These are phyloP conservation scores for Drosophila punjabiensis DNA, from an alignment of 1,140 invertebrate genomes.

Conservation along the genomic window DNA sequence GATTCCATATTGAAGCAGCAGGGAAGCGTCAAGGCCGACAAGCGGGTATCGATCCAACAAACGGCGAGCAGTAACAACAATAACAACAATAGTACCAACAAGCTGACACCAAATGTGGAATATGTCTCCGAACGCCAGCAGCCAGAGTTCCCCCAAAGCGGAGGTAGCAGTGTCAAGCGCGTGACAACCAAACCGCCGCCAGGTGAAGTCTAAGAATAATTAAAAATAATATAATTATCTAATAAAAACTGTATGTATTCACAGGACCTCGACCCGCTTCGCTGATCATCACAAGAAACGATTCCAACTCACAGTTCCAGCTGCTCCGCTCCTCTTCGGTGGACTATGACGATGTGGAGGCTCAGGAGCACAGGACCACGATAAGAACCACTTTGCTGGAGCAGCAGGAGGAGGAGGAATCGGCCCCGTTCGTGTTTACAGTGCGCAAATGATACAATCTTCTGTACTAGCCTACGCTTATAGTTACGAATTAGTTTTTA, in stretches of 20 bases:
- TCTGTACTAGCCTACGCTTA: constrained; percentile 47
- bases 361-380: constrained; percentile 65
- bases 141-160: constrained; percentile 38
- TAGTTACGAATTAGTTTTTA: constrained; percentile 46
- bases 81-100: constrained; percentile 56
- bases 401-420: constrained; percentile 84
- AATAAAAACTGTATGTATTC: not conserved
- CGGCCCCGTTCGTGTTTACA: constrained; percentile 83
- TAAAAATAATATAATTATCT: too few species aligned
- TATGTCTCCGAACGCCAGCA: constrained; percentile 77
- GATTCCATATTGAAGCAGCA: constrained; percentile 84
- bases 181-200: constrained; percentile 65
- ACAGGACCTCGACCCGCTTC: constrained; percentile 78
- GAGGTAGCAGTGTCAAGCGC: constrained; percentile 55
- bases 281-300: constrained; percentile 80
- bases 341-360: constrained; percentile 83
- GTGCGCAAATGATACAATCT: constrained; percentile 79
- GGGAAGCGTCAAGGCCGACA: constrained; percentile 78
- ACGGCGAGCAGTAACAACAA: constrained; percentile 63
- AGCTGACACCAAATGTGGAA: constrained; percentile 71
- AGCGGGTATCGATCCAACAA: constrained; percentile 81
- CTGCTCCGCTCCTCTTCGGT: constrained; percentile 81
- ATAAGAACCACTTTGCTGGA: constrained; percentile 69
- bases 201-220: constrained; percentile 35
- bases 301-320: constrained; percentile 75